These are phyloP conservation scores for Acronicta aceris DNA, from an alignment of 2,888 invertebrate species.

Conservation along the genomic window DNA sequence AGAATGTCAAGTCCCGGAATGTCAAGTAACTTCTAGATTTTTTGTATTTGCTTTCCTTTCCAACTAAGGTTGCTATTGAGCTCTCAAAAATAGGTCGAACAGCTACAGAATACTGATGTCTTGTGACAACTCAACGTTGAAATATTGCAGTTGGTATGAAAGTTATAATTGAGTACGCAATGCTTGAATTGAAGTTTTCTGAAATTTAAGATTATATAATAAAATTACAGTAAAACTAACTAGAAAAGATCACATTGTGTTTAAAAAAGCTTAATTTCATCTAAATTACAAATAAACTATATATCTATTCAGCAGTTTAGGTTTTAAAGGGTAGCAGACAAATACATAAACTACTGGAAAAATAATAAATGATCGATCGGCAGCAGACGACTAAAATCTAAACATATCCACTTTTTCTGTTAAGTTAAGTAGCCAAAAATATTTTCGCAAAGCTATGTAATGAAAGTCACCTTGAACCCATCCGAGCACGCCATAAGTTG, in stretches of 20 bases:
- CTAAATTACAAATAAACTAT: no score
- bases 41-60: constrained; percentile 32
- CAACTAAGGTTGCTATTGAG: constrained; percentile 27
- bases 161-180: constrained; percentile 26
- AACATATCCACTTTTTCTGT: constrained; percentile 13
- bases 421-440: constrained; percentile 28
- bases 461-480: constrained; percentile 45
- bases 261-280: no score
- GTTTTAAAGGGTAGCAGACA: no score
- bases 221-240: no score
- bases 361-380: neutral
- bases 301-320: no score
- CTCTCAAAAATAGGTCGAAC: constrained; percentile 49
- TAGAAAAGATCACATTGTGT: no score
- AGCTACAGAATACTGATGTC: constrained; percentile 46
- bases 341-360: neutral
- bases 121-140: constrained; percentile 12
- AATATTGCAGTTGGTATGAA: constrained; percentile 18
- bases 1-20: constrained; percentile 11
- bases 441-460: constrained; percentile 17
- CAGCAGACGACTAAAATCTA: constrained; percentile 11
- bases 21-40: constrained; percentile 25
- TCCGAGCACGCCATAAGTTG: constrained; percentile 33
- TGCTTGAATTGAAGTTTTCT: no score
- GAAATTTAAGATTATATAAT: no score